phyloP scores from a whole-genome alignment of 1,140 invertebrate species.

The Dendroctonus ponderosae region DNA sequence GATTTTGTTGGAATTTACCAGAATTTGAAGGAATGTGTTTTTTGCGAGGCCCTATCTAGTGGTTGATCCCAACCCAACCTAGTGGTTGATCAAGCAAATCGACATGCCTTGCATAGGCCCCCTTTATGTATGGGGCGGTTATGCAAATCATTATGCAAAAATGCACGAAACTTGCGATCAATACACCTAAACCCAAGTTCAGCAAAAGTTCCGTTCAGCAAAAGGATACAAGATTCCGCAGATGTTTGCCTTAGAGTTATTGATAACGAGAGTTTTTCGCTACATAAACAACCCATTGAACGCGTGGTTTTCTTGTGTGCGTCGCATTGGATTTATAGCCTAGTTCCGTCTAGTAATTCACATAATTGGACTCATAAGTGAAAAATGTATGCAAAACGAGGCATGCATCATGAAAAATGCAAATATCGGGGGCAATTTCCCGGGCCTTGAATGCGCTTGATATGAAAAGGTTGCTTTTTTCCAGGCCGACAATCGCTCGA shows the following conservation, averaged over 20 bases:
- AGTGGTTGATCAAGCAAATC: no score
- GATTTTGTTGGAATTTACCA: no score
- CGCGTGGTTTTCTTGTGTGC: no score
- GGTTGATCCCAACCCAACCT: no score
- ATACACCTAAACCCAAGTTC: not conserved
- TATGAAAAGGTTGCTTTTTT: constrained; percentile 1
- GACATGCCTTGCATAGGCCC: constrained; percentile 4
- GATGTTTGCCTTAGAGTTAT: no score
- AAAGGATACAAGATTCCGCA: no score
- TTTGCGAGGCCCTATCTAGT: no score
- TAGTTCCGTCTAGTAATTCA: not conserved
- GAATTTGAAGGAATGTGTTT: no score
- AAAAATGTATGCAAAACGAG: constrained; percentile 20
- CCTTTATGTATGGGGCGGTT: constrained; percentile 18
- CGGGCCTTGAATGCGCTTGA: constrained; percentile 8
- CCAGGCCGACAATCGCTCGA: not conserved
- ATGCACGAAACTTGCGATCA: constrained; percentile 5
- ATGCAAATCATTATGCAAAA: constrained; percentile 11
- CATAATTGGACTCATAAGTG: constrained; percentile 1
- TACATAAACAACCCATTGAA: no score
- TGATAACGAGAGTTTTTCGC: no score
- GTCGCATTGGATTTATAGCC: no score
- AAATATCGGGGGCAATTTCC: constrained; percentile 25
- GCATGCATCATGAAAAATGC: constrained; percentile 33
- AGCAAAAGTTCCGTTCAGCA: no score